Base-by-base conservation (phyloP, 2,888 invertebrate species). In the Limenitis camilla region DNA sequence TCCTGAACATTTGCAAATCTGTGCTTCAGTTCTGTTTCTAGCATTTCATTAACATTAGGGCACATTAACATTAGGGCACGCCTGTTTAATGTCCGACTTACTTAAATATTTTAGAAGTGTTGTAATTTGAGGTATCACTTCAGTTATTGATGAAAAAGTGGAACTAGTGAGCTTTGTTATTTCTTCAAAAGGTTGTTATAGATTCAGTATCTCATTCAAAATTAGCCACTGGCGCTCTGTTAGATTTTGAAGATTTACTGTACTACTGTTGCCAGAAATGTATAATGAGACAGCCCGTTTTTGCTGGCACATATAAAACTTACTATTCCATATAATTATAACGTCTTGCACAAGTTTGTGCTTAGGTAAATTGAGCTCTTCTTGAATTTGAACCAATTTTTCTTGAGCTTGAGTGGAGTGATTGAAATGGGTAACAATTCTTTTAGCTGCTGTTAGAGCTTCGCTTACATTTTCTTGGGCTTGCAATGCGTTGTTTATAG, bases 161-260 rank as follows among this genome's bases (percentile, higher is more conserved):
- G 4, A 6, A 33, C 33, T 33, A 1, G 33, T 33, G 7, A 33
- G 9, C 33, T 7, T 33, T 33, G 8, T 7, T 33, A 7, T n/a
- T n/a, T n/a, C 9, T 9, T 33, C 33, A n/a, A 33, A 33, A 33
- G 33, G 33, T 33, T 7, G 6, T n/a, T n/a, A n/a, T 6, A 33
- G 33, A 7, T 33, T 7, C 6, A 33, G n/a, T 33, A 33, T 1
- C 6, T 33, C 33, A 6, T 33, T 33, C 33, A 33, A 33, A 33
- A 33, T 33, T 33, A n/a, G 33, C 33, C 9, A 33, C 33, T 33
- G 33, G n/a, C 61, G 61, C 63, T n/a, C n/a, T n/a, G n/a, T n/a
- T n/a, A n/a, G n/a, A n/a, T n/a, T n/a, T n/a, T n/a, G n/a, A n/a
- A n/a, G n/a, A 41, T 41, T 41, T 7, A 30, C 27, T 28, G 31